Base-by-base conservation (phyloP, 2,888 invertebrate genomes). In the Podabrus alpinus region DNA sequence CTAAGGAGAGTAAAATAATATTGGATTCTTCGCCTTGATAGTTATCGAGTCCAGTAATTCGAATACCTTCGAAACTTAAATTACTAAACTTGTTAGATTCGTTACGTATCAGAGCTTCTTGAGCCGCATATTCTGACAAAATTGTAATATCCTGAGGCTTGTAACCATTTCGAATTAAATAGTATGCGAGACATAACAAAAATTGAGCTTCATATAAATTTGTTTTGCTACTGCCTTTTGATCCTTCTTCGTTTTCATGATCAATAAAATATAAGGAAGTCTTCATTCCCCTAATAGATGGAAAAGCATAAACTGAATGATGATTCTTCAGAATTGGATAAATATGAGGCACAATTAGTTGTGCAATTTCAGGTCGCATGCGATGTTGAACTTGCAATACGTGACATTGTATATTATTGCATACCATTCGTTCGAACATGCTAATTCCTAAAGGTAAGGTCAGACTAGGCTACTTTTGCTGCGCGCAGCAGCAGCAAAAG, bases 1-100 rank as follows among this genome's bases (percentile, higher is more conserved):
- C 95, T n/a, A 95, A 86, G 0, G 95, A 94, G 76, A 96, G 86
- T 78, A 96, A 89, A 70, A 95, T 92, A 82, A 95, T 94, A 83
- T 92, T 91, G 83, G 91, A 92, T 88, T 95, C 95, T 82, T 94
- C 92, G 0, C 95, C 95, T 88, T 95, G 95, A 82, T 91, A 95
- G 84, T 94, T 94, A 84, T 95, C 95, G 1, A 95, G 92, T 0
- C 92, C 92, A 0, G 91, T 90, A 16, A 94, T 89, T 77, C 89
- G 88, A 7, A 94, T 89, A 45, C 90, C 88, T 25, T 86, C 81
- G 5, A 91, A 85, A 0, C 86, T 74, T 1, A 79, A n/a, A n/a
- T n/a, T n/a, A n/a, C 19, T 7, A 60, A 73, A 74, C 29, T 78
- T 75, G 69, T 75, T 81, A 64, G 82, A 81, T 82, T 91, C 90